These are phyloP conservation scores for Tringa solitaria DNA, from an alignment of 2,113 vertebrate genomes.

Conservation along the genomic window DNA sequence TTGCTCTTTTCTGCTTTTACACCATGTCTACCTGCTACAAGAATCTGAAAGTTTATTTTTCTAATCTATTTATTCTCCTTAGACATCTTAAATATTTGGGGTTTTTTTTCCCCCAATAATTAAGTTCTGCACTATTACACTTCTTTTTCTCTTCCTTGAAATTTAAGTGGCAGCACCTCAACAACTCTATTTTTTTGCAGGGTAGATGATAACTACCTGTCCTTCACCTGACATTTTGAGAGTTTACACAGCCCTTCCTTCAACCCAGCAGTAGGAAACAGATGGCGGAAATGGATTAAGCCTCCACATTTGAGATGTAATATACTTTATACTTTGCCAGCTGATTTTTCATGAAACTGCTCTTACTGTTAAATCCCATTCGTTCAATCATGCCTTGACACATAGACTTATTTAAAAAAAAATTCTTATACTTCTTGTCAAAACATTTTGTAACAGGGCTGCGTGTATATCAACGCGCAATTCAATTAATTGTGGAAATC, in stretches of 20 bases:
- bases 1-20: not conserved
- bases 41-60: not conserved
- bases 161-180: not conserved
- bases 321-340: not conserved
- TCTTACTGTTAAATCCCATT: constrained; percentile 2
- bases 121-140: not conserved
- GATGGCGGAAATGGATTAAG: not conserved
- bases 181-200: not conserved
- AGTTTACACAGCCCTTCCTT: not conserved
- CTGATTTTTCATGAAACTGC: constrained; percentile 6
- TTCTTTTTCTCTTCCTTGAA: not conserved
- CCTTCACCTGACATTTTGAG: not conserved
- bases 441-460: constrained; percentile 6
- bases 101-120: rapidly evolving
- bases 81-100: not conserved
- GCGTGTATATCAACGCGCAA: not conserved
- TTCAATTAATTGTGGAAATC: constrained; percentile 16
- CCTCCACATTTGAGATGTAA: not conserved
- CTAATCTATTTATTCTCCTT: not conserved
- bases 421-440: not conserved
- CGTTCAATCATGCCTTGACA: constrained; percentile 32
- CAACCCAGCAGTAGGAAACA: not conserved
- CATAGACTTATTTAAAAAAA: not conserved
- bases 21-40: not conserved
- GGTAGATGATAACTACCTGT: not conserved